phyloP scores from a whole-genome alignment of 2,113 vertebrate genomes.

The Progne subis region DNA sequence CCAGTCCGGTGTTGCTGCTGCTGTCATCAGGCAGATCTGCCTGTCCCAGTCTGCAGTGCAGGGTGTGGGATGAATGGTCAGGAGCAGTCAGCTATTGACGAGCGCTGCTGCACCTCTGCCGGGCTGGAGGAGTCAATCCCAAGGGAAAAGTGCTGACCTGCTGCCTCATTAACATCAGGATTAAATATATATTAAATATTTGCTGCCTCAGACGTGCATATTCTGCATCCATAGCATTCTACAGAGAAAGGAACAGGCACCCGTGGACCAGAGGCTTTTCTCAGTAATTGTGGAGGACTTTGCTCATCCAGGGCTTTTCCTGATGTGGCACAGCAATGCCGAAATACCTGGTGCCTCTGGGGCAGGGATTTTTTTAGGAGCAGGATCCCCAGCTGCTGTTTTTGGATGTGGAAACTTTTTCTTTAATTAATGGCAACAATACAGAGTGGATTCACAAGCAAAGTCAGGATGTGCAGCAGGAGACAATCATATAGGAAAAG shows the following conservation, averaged over 20 bases:
- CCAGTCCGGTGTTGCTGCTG: neutral
- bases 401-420: neutral
- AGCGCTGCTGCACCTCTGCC: slow-evolving; percentile 1
- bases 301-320: neutral
- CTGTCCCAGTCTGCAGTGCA: neutral
- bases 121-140: neutral
- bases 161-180: neutral
- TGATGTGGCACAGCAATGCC: neutral
- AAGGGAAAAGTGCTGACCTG: neutral
- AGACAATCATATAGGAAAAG: neutral
- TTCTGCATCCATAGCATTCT: neutral
- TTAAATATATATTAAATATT: neutral
- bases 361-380: neutral
- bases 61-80: neutral
- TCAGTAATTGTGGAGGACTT: neutral
- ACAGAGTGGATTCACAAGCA: neutral
- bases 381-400: neutral
- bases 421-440: neutral
- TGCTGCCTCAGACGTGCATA: neutral
- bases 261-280: neutral
- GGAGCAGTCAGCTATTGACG: neutral
- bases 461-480: neutral
- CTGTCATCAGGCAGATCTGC: neutral
- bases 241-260: neutral
- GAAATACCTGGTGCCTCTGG: neutral